These are phyloP conservation scores for Pogonus chalceus DNA, from an alignment of 1,140 invertebrate species.

Conservation along the genomic window DNA sequence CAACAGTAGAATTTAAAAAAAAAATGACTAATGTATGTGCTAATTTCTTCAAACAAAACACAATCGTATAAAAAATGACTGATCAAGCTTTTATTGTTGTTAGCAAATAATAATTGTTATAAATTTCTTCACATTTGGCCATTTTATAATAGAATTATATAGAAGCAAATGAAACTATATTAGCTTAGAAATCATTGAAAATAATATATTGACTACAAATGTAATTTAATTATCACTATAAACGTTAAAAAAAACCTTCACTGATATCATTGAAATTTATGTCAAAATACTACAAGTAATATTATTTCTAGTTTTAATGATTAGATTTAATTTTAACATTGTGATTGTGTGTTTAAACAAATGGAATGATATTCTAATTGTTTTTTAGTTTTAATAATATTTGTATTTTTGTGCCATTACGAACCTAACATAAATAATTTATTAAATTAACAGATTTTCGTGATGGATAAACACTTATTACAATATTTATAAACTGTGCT, in stretches of 20 bases:
- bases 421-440: neutral
- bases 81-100: conserved; percentile 1
- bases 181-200: no score
- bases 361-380: no score
- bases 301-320: no score
- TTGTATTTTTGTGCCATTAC: conserved; percentile 4
- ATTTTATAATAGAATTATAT: neutral
- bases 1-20: neutral
- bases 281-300: no score
- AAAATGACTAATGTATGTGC: neutral
- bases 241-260: no score
- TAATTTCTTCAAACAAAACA: neutral
- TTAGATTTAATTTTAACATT: no score
- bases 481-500: conserved; percentile 1
- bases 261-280: no score
- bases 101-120: neutral
- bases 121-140: neutral
- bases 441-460: neutral
- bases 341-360: no score
- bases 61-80: conserved; percentile 2
- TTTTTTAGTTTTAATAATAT: no score
- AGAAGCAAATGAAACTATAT: neutral
- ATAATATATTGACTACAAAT: no score
- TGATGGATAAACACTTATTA: neutral
- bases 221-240: no score